phyloP scores from a whole-genome alignment of 2,888 invertebrate species.

The Dendrolimus pini region DNA sequence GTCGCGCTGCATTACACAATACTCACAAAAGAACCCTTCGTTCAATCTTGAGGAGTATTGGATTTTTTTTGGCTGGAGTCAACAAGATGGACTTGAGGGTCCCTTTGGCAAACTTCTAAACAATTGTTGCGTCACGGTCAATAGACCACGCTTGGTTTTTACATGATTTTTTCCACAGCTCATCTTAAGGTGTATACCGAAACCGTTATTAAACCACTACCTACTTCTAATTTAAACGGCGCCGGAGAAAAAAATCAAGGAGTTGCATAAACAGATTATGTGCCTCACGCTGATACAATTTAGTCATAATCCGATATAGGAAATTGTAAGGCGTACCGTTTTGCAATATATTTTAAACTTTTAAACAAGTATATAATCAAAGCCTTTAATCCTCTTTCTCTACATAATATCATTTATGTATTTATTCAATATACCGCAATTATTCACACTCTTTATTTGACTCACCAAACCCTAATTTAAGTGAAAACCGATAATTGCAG shows the following conservation, averaged over 20 bases:
- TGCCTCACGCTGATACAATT: slow-evolving; percentile 11
- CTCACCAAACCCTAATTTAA: no score
- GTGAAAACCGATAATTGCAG: no score
- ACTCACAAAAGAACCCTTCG: slow-evolving; percentile 66
- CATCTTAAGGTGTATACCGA: slow-evolving; percentile 17
- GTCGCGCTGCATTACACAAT: slow-evolving; percentile 73
- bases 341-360: no score
- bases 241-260: slow-evolving; percentile 37
- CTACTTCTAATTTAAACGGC: slow-evolving; percentile 41
- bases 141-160: slow-evolving; percentile 60
- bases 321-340: not conserved
- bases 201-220: slow-evolving; percentile 45
- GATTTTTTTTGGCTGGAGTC: slow-evolving; percentile 58
- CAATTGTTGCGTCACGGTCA: slow-evolving; percentile 75
- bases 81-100: slow-evolving; percentile 68
- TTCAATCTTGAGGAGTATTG: slow-evolving; percentile 58
- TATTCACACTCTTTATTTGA: no score
- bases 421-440: no score
- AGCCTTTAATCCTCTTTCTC: no score
- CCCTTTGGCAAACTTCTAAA: slow-evolving; percentile 65
- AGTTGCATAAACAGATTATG: slow-evolving; percentile 35
- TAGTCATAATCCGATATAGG: slow-evolving; percentile 8
- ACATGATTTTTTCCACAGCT: slow-evolving; percentile 33
- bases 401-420: no score
- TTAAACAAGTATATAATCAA: no score